Conservation (phyloP, 2,113 vertebrate species). For the Forbesichthys papilliferus region DNA sequence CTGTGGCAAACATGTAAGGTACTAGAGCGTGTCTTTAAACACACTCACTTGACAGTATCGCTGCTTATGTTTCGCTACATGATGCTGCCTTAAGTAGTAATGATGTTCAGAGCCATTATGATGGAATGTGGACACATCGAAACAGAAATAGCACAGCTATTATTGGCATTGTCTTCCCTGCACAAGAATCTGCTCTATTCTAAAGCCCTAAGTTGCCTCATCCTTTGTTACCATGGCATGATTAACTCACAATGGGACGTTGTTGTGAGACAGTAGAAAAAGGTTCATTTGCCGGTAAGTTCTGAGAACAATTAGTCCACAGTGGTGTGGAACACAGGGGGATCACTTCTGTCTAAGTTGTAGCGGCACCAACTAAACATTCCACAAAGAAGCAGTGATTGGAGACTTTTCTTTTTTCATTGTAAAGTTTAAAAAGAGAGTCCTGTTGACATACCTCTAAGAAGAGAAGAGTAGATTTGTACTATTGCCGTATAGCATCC, state of each 20-base stretch:
- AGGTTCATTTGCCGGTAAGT: not conserved
- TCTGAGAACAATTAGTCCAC: not conserved
- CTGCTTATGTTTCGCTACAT: not conserved
- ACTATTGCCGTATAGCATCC: not conserved
- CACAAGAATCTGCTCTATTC: slow-evolving; percentile 14
- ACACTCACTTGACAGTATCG: slow-evolving; percentile 1
- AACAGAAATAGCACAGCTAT: not conserved
- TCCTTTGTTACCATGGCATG: not conserved
- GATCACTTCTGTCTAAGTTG: not conserved
- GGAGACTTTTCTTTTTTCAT: slow-evolving; percentile 4
- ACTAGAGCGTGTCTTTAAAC: too few species aligned
- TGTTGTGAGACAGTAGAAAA: not conserved
- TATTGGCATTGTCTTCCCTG: slow-evolving; percentile 8
- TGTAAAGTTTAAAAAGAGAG: not conserved
- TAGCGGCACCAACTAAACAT: slow-evolving; percentile 42
- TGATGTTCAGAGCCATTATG: too few species aligned
- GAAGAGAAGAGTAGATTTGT: slow-evolving; percentile 12
- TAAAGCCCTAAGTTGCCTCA: not conserved
- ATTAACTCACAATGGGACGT: not conserved
- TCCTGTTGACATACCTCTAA: not conserved
- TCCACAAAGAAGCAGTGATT: slow-evolving; percentile 35
- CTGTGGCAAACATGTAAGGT: too few species aligned
- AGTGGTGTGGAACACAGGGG: not conserved
- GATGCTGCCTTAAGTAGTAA: slow-evolving; percentile 19
- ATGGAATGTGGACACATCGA: too few species aligned